These are phyloP conservation scores for Eucera pruinosa DNA, from an alignment of 2,888 invertebrate species.

Conservation along the genomic window DNA sequence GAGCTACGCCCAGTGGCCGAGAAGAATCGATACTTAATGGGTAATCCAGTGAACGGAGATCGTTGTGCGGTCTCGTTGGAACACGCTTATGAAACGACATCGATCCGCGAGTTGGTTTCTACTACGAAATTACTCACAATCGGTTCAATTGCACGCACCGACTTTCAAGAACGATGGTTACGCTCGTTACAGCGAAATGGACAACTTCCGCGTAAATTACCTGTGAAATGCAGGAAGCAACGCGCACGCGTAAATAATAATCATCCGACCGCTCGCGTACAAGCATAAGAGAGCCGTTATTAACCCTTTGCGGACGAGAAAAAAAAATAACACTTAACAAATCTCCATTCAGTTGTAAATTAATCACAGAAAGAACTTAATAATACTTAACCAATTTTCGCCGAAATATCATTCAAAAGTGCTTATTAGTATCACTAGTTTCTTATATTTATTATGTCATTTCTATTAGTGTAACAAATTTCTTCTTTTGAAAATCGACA, in stretches of 20 bases:
- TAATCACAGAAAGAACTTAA: no score
- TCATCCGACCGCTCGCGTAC: no score
- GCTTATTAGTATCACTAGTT: no score
- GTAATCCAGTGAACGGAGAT: background rate
- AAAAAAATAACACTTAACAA: no score
- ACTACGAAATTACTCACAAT: background rate
- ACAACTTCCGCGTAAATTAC: conserved; percentile 5
- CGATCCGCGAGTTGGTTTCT: background rate
- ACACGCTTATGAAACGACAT: conserved; percentile 24
- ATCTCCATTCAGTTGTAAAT: no score
- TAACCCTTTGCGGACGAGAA: no score
- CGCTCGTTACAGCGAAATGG: background rate
- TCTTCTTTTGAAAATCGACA: no score
- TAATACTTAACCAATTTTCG: no score
- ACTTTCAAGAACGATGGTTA: background rate
- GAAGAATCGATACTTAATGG: conserved; percentile 6
- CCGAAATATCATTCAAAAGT: no score
- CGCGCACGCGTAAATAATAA: background rate
- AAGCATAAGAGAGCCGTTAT: no score
- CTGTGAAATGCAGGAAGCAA: background rate
- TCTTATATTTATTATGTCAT: no score
- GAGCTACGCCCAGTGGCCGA: background rate
- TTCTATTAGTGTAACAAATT: no score
- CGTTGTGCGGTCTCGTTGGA: background rate
- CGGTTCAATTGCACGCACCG: background rate